Percentiles rank a stretch among this genome's conserved stretches.
Evolutionary conservation across 2,113 vertebrate genomes (phyloP).

Genomic region (Chamaetylas fuelleborni): DNA sequence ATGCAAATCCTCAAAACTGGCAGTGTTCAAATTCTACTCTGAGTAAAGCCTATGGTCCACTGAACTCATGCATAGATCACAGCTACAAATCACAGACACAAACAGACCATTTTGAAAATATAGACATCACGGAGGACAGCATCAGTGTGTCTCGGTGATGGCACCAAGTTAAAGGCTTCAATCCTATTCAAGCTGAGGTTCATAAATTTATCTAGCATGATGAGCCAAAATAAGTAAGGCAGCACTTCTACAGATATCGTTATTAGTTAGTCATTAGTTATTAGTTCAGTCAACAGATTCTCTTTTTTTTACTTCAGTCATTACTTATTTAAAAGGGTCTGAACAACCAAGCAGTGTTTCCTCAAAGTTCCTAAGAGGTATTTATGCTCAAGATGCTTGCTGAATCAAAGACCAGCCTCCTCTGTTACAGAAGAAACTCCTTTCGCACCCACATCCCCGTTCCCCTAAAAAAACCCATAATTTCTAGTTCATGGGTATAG

Average conservation of each 20-base stretch:
- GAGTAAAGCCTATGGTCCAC: neutral
- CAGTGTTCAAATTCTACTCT: neutral
- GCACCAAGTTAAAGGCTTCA: neutral
- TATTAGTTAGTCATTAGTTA: neutral
- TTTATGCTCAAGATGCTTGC: neutral
- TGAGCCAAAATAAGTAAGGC: neutral
- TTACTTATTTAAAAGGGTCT: neutral
- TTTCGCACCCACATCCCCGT: fast-evolving
- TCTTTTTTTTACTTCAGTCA: neutral
- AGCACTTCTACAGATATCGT: neutral
- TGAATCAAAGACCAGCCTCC: neutral
- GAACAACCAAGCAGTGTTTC: neutral
- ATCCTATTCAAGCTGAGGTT: neutral
- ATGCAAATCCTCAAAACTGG: neutral
- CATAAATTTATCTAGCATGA: neutral
- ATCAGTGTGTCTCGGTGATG: neutral
- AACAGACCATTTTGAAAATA: neutral
- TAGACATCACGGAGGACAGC: neutral
- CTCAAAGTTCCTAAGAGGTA: neutral
- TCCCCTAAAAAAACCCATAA: neutral
- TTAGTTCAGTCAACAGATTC: neutral
- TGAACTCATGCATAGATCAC: neutral
- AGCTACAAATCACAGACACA: neutral
- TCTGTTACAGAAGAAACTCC: neutral
- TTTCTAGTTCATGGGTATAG: neutral